A percentile compares a stretch with the other conserved stretches of the same genome.
Conservation (phyloP, 2,113 vertebrate species). For the Cryptotis parvus region DNA sequence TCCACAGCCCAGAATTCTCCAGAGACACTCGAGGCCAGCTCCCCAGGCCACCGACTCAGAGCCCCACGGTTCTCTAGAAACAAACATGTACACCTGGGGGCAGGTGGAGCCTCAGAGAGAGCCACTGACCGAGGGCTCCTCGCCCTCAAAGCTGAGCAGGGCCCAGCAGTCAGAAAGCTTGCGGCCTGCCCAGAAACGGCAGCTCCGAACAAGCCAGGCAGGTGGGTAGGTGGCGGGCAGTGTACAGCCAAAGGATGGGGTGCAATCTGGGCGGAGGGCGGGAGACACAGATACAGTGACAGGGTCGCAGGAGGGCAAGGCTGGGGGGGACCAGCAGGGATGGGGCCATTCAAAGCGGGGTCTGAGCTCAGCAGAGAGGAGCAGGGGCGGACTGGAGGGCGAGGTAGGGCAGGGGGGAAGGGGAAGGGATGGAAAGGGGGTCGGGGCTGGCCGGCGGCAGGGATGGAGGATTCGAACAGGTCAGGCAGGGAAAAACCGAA, state of each 20-base stretch:
- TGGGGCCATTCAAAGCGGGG: no score
- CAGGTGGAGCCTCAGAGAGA: background rate
- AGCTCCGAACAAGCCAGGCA: background rate
- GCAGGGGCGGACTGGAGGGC: background rate
- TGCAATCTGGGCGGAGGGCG: background rate
- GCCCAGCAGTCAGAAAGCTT: no score
- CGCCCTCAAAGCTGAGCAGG: no score
- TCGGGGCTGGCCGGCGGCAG: background rate
- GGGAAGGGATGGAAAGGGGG: background rate
- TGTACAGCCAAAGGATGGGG: background rate
- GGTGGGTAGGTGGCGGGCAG: background rate
- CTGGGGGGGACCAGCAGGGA: background rate
- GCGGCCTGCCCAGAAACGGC: background rate
- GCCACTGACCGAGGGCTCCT: background rate
- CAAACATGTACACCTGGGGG: background rate
- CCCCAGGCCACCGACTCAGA: no score
- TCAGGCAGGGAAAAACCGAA: background rate
- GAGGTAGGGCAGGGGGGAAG: background rate
- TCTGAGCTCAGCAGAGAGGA: no score
- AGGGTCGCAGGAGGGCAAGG: background rate
- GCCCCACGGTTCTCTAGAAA: slow-evolving; percentile 32
- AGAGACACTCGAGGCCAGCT: background rate
- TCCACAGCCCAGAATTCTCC: background rate
- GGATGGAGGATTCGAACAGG: background rate
- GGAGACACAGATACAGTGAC: no score